These are phyloP conservation scores for Coturnix japonica DNA, from an alignment of 2,113 vertebrate genomes.

Conservation along the genomic window DNA sequence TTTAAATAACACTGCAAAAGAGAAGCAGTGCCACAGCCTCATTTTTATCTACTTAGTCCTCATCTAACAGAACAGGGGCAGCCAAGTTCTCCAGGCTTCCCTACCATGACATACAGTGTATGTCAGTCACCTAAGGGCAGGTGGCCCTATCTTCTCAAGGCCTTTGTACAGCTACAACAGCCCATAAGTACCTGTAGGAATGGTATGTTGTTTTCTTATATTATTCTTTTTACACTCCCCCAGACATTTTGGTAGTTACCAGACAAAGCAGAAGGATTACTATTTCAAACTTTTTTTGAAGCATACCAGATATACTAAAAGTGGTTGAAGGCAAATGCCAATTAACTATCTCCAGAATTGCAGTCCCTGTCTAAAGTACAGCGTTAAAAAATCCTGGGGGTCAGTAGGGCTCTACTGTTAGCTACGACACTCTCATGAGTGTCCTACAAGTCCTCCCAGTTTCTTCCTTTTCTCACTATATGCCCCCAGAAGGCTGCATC, in stretches of 20 bases:
- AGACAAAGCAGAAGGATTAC: not conserved
- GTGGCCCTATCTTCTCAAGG: not conserved
- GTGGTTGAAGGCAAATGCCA: not conserved
- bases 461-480: not conserved
- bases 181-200: not conserved
- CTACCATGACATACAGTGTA: rapidly evolving
- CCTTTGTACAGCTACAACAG: not conserved
- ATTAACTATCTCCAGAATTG: not conserved
- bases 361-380: not conserved
- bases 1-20: not conserved
- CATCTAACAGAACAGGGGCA: not conserved
- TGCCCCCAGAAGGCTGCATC: not conserved
- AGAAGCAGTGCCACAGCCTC: not conserved
- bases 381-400: not conserved
- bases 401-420: not conserved
- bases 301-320: not conserved
- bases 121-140: not conserved
- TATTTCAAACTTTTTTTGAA: not conserved
- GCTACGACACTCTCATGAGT: not conserved
- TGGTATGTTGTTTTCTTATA: not conserved
- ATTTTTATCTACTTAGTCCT: not conserved
- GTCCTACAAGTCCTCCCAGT: not conserved
- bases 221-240: not conserved
- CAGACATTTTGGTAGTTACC: not conserved
- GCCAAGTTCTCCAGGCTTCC: not conserved